Evolutionary conservation across 2,888 invertebrate genomes (phyloP).

Genomic region (Drosophila flavopinicola): DNA sequence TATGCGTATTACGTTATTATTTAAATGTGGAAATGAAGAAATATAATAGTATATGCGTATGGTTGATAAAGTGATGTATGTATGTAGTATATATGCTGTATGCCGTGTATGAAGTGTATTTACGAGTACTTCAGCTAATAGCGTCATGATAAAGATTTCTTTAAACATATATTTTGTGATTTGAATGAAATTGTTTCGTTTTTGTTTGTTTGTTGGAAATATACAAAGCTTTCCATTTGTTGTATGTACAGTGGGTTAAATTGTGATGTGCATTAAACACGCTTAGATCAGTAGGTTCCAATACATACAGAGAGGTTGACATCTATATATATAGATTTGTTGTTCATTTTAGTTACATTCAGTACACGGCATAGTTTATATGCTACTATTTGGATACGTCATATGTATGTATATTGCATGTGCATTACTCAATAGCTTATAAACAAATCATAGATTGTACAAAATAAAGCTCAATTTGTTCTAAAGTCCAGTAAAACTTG

Average conservation of each 20-base stretch:
- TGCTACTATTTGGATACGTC: slow-evolving; percentile 75
- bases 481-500: slow-evolving; percentile 46
- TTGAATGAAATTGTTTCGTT: slow-evolving; percentile 16
- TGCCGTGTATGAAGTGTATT: slow-evolving; percentile 43
- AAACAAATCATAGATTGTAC: slow-evolving; percentile 41
- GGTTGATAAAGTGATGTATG: slow-evolving; percentile 26
- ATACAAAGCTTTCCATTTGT: slow-evolving; percentile 23
- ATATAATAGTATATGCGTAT: slow-evolving; percentile 14
- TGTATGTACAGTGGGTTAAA: slow-evolving; percentile 39
- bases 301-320: slow-evolving; percentile 40
- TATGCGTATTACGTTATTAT: slow-evolving; percentile 22
- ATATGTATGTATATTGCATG: slow-evolving; percentile 59
- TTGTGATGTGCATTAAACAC: slow-evolving; percentile 9
- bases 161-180: slow-evolving; percentile 16
- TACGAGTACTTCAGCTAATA: slow-evolving; percentile 20
- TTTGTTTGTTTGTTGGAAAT: slow-evolving; percentile 11
- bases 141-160: slow-evolving; percentile 15
- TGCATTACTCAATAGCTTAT: slow-evolving; percentile 46
- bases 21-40: slow-evolving; percentile 38
- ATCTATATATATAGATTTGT: slow-evolving; percentile 16
- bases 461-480: slow-evolving; percentile 73
- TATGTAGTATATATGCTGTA: slow-evolving; percentile 32
- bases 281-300: slow-evolving; percentile 10
- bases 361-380: slow-evolving; percentile 54
- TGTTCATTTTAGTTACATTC: slow-evolving; percentile 44